Percentiles rank a stretch among this genome's conserved stretches.
These are phyloP conservation scores for Oreortyx pictus DNA, from an alignment of 2,797 vertebrate species.

Conservation along the genomic window DNA sequence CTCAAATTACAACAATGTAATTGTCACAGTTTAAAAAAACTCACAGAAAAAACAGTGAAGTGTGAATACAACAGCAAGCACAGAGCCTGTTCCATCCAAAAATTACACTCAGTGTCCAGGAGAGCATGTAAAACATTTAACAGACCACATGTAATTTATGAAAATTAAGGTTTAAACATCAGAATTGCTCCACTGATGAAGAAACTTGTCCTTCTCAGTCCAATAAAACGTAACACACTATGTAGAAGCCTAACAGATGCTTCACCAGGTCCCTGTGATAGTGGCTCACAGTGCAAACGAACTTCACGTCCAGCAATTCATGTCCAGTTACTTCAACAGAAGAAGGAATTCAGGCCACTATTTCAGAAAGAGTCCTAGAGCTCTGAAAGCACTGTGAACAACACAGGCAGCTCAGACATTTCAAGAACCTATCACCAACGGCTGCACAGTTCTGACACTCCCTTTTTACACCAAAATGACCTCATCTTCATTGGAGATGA, in stretches of 20 bases:
- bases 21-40: not conserved
- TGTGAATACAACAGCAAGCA: conserved; percentile 20
- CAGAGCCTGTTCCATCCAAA: not conserved
- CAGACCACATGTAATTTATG: not conserved
- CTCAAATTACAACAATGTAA: not conserved
- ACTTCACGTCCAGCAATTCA: not conserved
- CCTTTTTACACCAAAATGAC: not conserved
- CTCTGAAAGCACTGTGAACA: not conserved
- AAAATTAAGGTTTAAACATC: not conserved
- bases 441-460: not conserved
- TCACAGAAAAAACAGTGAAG: not conserved
- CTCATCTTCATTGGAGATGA: not conserved
- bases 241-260: not conserved
- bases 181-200: not conserved
- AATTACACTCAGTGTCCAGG: not conserved
- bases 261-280: not conserved
- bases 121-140: not conserved
- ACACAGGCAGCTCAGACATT: not conserved
- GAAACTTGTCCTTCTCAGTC: not conserved
- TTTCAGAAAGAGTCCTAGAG: not conserved
- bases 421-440: too few species aligned
- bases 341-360: not conserved
- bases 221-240: too few species aligned
- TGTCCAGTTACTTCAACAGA: too few species aligned
- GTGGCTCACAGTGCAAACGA: too few species aligned